Conservation (phyloP, 64 coral and sea anemone species). For the Platygyra sinensis region DNA sequence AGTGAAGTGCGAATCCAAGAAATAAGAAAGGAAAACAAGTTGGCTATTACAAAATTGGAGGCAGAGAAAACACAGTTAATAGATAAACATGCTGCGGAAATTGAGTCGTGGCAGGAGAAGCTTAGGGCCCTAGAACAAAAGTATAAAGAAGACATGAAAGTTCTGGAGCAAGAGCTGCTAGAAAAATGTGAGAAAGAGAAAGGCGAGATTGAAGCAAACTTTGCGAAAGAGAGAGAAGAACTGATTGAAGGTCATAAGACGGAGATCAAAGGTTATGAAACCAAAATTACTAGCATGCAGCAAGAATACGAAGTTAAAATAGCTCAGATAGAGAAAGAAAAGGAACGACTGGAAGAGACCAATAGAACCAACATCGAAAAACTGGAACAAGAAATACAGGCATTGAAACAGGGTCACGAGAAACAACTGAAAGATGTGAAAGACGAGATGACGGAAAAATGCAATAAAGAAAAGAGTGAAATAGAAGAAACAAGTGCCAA, state of each 20-base stretch:
- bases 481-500: too few relatives aligned
- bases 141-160: conserved; percentile 23
- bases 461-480: too few relatives aligned
- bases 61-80: conserved; percentile 21
- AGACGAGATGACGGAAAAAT: too few relatives aligned
- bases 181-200: conserved; percentile 41
- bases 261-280: too few relatives aligned
- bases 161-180: neutral
- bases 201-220: conserved; percentile 15
- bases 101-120: conserved; percentile 9
- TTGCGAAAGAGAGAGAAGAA: conserved; percentile 5
- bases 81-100: conserved; percentile 20
- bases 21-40: conserved; percentile 9
- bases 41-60: conserved; percentile 5
- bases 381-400: too few relatives aligned
- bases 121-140: neutral
- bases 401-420: too few relatives aligned
- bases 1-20: conserved; percentile 8
- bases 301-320: too few relatives aligned
- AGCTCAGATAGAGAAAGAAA: too few relatives aligned
- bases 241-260: conserved; percentile 27
- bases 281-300: too few relatives aligned
- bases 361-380: too few relatives aligned
- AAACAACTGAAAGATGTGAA: too few relatives aligned
- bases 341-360: too few relatives aligned